Conservation (phyloP, 2,113 vertebrate genomes). For the Pogonocichla stellata region DNA sequence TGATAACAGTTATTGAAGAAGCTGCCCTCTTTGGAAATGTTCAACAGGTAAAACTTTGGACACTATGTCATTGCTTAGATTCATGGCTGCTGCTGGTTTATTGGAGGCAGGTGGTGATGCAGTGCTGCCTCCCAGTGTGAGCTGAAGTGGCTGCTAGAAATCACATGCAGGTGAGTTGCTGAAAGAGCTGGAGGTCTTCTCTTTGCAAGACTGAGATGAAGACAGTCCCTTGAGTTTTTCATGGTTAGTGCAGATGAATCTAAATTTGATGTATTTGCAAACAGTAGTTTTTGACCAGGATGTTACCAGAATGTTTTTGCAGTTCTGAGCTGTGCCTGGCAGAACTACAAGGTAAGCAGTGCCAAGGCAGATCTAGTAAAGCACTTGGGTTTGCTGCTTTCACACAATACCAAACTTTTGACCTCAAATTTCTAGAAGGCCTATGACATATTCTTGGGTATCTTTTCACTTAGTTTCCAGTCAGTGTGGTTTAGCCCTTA, state of each 20-base stretch:
- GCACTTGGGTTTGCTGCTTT: background rate
- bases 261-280: background rate
- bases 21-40: conserved; percentile 86
- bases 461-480: background rate
- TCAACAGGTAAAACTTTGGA: conserved; percentile 80
- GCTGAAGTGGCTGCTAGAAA: background rate
- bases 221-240: background rate
- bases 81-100: background rate
- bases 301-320: background rate
- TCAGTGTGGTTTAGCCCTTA: background rate
- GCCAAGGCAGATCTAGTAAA: background rate
- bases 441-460: background rate
- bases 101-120: background rate
- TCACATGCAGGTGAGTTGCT: background rate
- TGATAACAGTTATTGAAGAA: conserved; percentile 82
- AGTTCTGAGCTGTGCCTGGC: background rate
- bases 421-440: background rate
- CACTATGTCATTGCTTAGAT: fast-evolving
- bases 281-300: background rate
- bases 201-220: background rate
- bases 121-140: background rate
- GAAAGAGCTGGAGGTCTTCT: background rate
- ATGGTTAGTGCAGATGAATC: background rate
- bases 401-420: background rate
- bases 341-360: background rate